Evolutionary conservation across 64 coral and sea anemone species (phyloP), one percentile per base, ranked within the genome.

Genomic region (Montipora efflorescens): DNA sequence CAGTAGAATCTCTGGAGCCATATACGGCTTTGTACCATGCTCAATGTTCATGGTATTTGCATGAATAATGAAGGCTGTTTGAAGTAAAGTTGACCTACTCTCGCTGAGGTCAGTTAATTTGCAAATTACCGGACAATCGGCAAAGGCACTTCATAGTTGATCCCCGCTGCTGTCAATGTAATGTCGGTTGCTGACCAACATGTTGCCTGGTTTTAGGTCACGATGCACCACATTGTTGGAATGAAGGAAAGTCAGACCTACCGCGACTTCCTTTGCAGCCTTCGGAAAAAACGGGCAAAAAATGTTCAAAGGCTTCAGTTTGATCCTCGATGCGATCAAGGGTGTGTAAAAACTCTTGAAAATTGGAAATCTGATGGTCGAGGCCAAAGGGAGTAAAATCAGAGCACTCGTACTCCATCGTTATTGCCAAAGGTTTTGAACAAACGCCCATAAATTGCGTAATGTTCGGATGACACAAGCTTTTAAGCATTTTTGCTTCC

Each of bases 361-460:
- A 14, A 75, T 92, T 47, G 14, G 79, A 84, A 11, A 85, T 81
- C 83, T 85, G 80, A 76, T 53, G 22, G 13, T 83, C 66, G 22
- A 78, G 69, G 47, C 81, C 83, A 72, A 93, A 88, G 64, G 80
- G 91, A 18, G 13, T 25, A 22, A 93, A 93, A 78, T 93, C 83
- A 47, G 87, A 93, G 48, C 59, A 93, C 53, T 78, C 55, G 12
- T 80, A 88, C 62, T 93, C 92, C 83, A 93, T 87, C 83, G 74
- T 88, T 22, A 88, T 78, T 47, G 92, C 83, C 0, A 49, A 16
- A 7, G 91, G 74, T 8, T 87, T 76, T 12, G 72, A 44, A 67
- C 79, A 92, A 74, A 92, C 43, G 20, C 49, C 89, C 18, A 79
- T 67, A 74, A 92, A 92, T 14, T 69, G 16, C 13, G n/a, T 77